phyloP scores from a whole-genome alignment of 2,113 vertebrate species.

The Mustela nigripes region DNA sequence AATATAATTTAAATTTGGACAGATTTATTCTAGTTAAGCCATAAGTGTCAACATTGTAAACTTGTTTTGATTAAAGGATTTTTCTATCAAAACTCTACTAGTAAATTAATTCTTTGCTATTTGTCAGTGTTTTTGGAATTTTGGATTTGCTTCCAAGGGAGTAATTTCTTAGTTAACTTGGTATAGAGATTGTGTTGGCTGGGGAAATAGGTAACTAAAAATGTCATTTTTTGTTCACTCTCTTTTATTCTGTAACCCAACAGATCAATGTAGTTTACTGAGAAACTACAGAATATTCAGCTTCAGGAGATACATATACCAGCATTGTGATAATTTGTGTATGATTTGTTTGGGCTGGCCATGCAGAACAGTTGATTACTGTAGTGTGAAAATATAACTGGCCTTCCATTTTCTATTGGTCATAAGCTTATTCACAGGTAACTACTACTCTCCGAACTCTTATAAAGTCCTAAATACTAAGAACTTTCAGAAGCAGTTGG shows the following conservation, averaged over 20 bases:
- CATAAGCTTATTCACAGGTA: background rate
- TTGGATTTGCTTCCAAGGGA: background rate
- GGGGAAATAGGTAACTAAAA: background rate
- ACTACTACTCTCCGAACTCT: background rate
- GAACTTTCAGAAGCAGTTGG: background rate
- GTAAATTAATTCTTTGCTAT: slow-evolving; percentile 69
- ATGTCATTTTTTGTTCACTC: background rate
- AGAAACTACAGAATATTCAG: background rate
- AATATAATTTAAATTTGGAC: slow-evolving; percentile 69
- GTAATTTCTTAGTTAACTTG: slow-evolving; percentile 30
- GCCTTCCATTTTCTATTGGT: background rate
- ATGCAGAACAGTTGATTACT: background rate
- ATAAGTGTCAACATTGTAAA: slow-evolving; percentile 78
- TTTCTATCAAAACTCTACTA: slow-evolving; percentile 77
- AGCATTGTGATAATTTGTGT: background rate
- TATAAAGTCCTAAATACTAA: background rate
- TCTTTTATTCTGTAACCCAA: background rate
- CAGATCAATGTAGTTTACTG: background rate
- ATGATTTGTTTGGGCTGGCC: background rate
- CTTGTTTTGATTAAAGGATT: slow-evolving; percentile 82
- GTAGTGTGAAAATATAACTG: background rate
- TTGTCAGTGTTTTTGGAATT: slow-evolving; percentile 33
- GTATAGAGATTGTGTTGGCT: background rate
- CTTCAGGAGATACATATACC: background rate
- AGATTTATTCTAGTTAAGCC: slow-evolving; percentile 79